Percentiles rank a stretch among this genome's conserved stretches.
Conservation (phyloP, 2,113 vertebrate species). For the Calyptommatus sinebrachiatus region DNA sequence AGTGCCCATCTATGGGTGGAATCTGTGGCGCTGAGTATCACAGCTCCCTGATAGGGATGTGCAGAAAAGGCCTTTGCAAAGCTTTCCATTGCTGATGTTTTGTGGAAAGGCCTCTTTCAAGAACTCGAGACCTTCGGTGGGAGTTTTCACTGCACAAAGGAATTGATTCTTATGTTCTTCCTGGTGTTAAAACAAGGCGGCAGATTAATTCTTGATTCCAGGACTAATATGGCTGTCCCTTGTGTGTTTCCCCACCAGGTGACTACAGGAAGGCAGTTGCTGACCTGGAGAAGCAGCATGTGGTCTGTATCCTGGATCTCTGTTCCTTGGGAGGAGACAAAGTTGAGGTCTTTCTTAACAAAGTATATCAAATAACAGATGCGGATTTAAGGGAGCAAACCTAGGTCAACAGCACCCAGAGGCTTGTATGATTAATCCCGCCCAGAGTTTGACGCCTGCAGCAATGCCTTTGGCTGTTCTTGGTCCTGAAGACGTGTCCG, state of each 20-base stretch:
- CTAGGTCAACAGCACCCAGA: conserved; percentile 8
- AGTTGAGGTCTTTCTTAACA: conserved; percentile 78
- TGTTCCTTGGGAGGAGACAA: conserved; percentile 76
- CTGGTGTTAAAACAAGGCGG: conserved; percentile 17
- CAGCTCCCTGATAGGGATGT: too few relatives aligned
- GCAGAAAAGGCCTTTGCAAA: too few relatives aligned
- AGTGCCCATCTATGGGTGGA: too few relatives aligned
- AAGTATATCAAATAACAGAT: conserved; percentile 70
- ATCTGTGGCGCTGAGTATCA: too few relatives aligned
- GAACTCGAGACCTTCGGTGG: too few relatives aligned
- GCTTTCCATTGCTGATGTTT: too few relatives aligned
- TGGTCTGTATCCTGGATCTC: conserved; percentile 79
- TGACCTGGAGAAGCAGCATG: conserved; percentile 68
- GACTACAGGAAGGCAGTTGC: conserved; percentile 56
- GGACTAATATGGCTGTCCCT: conserved; percentile 5
- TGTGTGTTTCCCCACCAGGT: conserved; percentile 55
- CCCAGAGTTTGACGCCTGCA: conserved; percentile 32
- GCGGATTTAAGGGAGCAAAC: conserved; percentile 20
- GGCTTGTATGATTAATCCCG: background rate
- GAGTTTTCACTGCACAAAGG: too few relatives aligned
- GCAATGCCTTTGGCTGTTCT: conserved; percentile 41
- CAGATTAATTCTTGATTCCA: conserved; percentile 35
- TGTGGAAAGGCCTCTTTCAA: too few relatives aligned
- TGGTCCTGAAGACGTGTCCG: conserved; percentile 12
- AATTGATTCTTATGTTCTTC: background rate